Conservation (phyloP, 2,888 invertebrate species). For the Griposia aprilina region DNA sequence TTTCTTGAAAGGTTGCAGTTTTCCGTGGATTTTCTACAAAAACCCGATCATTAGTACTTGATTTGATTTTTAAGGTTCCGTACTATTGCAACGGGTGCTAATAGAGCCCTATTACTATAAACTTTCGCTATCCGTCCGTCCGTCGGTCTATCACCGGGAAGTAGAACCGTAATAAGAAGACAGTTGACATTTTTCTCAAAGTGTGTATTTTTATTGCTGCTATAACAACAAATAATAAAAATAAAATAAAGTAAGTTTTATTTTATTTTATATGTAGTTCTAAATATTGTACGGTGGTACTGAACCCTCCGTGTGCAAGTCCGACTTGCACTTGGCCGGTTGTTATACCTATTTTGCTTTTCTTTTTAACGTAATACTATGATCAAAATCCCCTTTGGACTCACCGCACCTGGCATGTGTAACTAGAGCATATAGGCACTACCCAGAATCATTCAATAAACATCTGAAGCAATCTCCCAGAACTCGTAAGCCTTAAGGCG, state of each 20-base stretch:
- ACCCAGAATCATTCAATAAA: not conserved
- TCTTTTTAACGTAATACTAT: not conserved
- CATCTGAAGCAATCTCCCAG: not conserved
- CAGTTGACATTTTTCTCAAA: too few species aligned
- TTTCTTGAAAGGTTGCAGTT: slow-evolving; percentile 17
- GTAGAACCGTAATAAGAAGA: too few species aligned
- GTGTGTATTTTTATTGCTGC: too few species aligned
- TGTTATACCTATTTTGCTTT: not conserved
- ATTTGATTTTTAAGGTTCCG: not conserved
- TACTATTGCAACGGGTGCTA: too few species aligned
- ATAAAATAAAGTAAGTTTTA: too few species aligned
- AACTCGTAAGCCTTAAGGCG: slow-evolving; percentile 7
- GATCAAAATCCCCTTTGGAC: not conserved
- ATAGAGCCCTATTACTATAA: too few species aligned
- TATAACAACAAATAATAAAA: too few species aligned
- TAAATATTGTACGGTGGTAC: too few species aligned
- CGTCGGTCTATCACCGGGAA: too few species aligned
- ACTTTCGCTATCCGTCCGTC: too few species aligned
- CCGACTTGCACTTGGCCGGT: too few species aligned
- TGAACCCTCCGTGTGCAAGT: too few species aligned
- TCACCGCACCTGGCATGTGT: not conserved
- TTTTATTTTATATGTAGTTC: not conserved
- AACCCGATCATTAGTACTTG: not conserved
- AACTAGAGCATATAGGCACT: not conserved
- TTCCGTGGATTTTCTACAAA: slow-evolving; percentile 12